Conservation (phyloP, 2,797 vertebrate species). For the Melanotaenia trifasciata region DNA sequence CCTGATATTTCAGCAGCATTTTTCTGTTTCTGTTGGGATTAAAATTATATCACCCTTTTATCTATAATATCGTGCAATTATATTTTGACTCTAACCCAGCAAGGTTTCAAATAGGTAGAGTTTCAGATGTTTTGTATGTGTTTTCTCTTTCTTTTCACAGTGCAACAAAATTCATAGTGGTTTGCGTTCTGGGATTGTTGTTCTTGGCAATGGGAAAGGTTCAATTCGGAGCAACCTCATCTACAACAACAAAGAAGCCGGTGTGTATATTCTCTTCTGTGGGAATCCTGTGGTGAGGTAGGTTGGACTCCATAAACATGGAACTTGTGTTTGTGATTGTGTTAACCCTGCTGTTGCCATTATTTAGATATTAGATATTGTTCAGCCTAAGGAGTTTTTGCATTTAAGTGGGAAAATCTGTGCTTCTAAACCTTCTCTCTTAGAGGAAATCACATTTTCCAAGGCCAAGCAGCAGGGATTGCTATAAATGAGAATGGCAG, state of each 20-base stretch:
- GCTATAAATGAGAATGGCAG: constrained; percentile 94
- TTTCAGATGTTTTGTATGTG: not conserved
- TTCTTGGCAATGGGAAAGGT: constrained; percentile 92
- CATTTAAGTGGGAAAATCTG: not conserved
- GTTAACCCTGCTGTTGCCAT: not conserved
- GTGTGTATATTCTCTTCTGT: constrained; percentile 93
- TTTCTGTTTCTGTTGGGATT: too few relatives aligned
- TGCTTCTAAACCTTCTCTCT: constrained; percentile 17
- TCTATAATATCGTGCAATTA: not conserved
- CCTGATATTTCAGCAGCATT: not conserved
- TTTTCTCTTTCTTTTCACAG: constrained; percentile 71
- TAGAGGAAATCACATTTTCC: constrained; percentile 95
- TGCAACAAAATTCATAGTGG: constrained; percentile 95
- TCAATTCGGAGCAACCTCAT: constrained; percentile 93
- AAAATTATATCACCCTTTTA: not conserved
- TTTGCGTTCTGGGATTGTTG: constrained; percentile 91
- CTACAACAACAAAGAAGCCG: constrained; percentile 96
- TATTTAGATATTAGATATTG: not conserved
- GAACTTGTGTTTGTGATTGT: constrained; percentile 1
- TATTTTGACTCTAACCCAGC: not conserved
- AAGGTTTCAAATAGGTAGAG: not conserved
- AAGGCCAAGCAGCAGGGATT: constrained; percentile 93
- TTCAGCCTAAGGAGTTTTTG: not conserved
- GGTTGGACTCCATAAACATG: constrained; percentile 23
- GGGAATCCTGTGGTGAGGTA: constrained; percentile 94